Percentiles rank a stretch among this genome's conserved stretches.
Conservation (phyloP, 2,888 invertebrate species). For the Eupithecia inturbata region DNA sequence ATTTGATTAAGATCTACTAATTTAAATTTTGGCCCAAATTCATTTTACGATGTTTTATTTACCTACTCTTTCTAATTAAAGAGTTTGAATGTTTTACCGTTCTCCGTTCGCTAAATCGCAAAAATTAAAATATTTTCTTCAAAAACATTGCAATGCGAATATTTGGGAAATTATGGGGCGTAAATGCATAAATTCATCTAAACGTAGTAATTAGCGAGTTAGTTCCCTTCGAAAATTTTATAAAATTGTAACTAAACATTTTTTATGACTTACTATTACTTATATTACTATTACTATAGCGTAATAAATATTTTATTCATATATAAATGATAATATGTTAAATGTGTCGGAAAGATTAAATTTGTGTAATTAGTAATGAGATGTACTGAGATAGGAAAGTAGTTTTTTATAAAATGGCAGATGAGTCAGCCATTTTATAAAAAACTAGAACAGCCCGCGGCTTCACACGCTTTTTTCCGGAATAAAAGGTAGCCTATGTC, state of each 20-base stretch:
- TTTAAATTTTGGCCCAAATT: slow-evolving; percentile 3
- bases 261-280: background rate
- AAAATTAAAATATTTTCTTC: slow-evolving; percentile 28
- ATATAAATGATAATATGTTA: slow-evolving; percentile 6
- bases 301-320: slow-evolving; percentile 6
- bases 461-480: too few relatives aligned
- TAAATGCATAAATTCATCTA: slow-evolving; percentile 27
- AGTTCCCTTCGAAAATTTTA: background rate
- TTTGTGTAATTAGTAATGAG: slow-evolving; percentile 12
- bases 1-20: background rate
- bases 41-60: background rate
- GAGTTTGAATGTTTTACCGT: background rate
- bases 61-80: background rate
- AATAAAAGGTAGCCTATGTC: too few relatives aligned
- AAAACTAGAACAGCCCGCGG: too few relatives aligned
- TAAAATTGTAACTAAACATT: background rate
- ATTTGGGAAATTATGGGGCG: slow-evolving; percentile 39
- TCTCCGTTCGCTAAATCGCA: slow-evolving; percentile 13
- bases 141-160: slow-evolving; percentile 11
- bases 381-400: background rate
- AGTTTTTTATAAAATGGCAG: background rate
- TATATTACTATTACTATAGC: too few relatives aligned
- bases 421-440: slow-evolving; percentile 14
- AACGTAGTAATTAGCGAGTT: background rate
- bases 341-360: slow-evolving; percentile 8